phyloP scores from a whole-genome alignment of 1,140 invertebrate genomes.

The Penaeus chinensis region DNA sequence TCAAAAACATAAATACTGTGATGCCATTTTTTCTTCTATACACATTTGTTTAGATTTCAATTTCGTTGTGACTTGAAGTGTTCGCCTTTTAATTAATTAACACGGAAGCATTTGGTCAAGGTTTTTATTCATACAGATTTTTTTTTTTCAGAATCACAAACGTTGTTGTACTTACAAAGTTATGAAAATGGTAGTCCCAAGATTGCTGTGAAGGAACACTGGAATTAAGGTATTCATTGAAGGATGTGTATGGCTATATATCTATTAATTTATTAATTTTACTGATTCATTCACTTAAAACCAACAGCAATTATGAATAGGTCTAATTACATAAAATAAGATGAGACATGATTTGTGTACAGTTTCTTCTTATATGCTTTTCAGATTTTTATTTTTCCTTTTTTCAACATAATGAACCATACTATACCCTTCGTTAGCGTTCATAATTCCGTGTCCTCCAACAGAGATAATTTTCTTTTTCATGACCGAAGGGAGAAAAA shows the following conservation, averaged over 20 bases:
- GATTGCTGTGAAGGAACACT: slow-evolving; percentile 10
- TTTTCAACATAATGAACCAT: too few relatives aligned
- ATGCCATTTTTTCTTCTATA: slow-evolving; percentile 56
- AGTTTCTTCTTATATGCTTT: too few relatives aligned
- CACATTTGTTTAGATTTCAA: slow-evolving; percentile 51
- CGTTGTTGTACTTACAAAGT: slow-evolving; percentile 58
- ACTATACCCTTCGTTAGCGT: neutral
- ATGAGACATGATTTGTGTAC: too few relatives aligned
- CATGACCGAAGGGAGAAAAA: slow-evolving; percentile 13
- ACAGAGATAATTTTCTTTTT: slow-evolving; percentile 8
- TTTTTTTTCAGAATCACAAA: slow-evolving; percentile 43
- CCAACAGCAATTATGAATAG: neutral
- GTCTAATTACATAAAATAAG: neutral
- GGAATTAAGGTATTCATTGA: slow-evolving; percentile 16
- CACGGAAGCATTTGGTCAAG: neutral
- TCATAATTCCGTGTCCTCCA: neutral
- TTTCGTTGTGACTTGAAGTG: slow-evolving; percentile 53
- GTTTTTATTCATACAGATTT: neutral
- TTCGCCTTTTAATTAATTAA: neutral
- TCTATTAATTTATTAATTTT: neutral
- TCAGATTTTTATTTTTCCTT: too few relatives aligned
- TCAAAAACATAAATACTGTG: slow-evolving; percentile 60
- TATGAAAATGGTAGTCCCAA: slow-evolving; percentile 39
- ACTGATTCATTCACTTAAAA: neutral
- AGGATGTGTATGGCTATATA: neutral